phyloP scores from a whole-genome alignment of 2,113 vertebrate genomes.

The Mesoclemmys tuberculata region DNA sequence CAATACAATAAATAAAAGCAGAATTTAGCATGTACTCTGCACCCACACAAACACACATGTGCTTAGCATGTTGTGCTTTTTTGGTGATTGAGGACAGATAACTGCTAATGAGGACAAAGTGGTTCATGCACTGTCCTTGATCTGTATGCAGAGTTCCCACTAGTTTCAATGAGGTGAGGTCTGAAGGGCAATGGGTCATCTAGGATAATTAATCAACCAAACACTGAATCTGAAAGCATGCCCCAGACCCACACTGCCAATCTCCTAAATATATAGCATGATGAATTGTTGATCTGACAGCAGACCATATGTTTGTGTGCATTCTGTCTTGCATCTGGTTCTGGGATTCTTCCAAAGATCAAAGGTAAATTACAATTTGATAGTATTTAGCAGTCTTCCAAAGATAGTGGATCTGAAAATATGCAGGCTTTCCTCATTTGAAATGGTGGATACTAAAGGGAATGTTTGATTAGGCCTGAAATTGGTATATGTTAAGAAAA shows the following conservation, averaged over 20 bases:
- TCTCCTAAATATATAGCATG: not conserved
- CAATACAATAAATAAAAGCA: conserved; percentile 45
- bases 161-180: not conserved
- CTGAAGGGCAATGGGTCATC: conserved; percentile 20
- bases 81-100: conserved; percentile 36
- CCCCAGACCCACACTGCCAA: not conserved
- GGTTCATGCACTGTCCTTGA: conserved; percentile 21
- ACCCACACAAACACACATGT: too few species aligned
- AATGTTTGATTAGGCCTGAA: not conserved
- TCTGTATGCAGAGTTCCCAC: conserved; percentile 30
- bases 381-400: conserved; percentile 9
- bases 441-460: not conserved
- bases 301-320: not conserved
- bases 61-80: conserved; percentile 22
- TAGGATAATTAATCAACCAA: conserved; percentile 28
- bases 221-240: not conserved
- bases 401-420: not conserved
- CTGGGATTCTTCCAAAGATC: not conserved
- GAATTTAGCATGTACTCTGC: conserved; percentile 26
- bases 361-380: not conserved
- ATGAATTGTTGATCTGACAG: not conserved
- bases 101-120: conserved; percentile 61
- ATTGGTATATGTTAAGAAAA: not conserved
- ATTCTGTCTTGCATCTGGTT: not conserved
- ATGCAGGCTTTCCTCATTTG: not conserved